Conservation (phyloP, 2,797 vertebrate species). For the Artibeus lituratus region DNA sequence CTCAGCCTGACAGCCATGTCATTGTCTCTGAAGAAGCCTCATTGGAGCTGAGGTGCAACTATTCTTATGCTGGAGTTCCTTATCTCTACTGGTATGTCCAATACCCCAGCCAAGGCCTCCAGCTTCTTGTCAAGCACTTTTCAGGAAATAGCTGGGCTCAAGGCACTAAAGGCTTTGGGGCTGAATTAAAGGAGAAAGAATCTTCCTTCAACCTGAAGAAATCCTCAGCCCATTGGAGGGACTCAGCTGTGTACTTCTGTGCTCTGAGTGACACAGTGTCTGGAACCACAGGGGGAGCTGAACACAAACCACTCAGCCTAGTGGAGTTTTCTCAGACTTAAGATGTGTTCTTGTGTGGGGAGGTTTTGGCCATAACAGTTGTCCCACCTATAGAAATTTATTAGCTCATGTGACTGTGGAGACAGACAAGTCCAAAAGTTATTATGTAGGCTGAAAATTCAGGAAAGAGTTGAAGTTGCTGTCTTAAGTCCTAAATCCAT, state of each 20-base stretch:
- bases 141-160: background rate
- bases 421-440: too few relatives aligned
- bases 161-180: constrained; percentile 24
- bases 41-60: constrained; percentile 65
- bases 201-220: constrained; percentile 53
- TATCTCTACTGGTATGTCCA: constrained; percentile 65
- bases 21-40: background rate
- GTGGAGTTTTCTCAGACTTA: too few relatives aligned
- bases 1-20: constrained; percentile 8
- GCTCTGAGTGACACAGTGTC: constrained; percentile 56
- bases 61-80: background rate
- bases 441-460: too few relatives aligned
- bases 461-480: too few relatives aligned
- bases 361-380: too few relatives aligned
- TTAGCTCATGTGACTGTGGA: too few relatives aligned
- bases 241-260: constrained; percentile 45
- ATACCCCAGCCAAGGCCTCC: constrained; percentile 31
- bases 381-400: too few relatives aligned
- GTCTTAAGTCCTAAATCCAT: too few relatives aligned
- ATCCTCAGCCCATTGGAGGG: background rate
- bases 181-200: background rate
- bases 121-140: background rate
- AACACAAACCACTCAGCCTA: too few relatives aligned
- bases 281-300: background rate
- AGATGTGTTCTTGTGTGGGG: too few relatives aligned